A percentile compares a stretch with the other conserved stretches of the same genome.
Conservation (phyloP, 2,888 invertebrate genomes). For the Melikaiella ostensackeni region DNA sequence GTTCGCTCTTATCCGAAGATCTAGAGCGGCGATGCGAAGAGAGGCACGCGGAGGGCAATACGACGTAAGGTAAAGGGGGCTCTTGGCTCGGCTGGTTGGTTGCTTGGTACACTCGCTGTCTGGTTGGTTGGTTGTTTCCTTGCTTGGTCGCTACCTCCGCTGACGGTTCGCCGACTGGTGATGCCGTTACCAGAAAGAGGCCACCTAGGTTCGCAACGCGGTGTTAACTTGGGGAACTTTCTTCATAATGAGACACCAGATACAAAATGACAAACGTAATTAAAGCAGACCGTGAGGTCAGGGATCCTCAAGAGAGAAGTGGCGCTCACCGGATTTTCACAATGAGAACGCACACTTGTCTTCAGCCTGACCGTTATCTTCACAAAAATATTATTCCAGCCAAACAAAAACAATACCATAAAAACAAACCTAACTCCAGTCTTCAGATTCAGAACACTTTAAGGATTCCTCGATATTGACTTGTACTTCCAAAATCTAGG, state of each 20-base stretch:
- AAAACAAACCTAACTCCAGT: no score
- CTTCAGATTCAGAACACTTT: no score
- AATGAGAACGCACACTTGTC: slow-evolving; percentile 56
- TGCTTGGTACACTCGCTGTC: slow-evolving; percentile 42
- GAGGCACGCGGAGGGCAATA: slow-evolving; percentile 74
- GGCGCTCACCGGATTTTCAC: slow-evolving; percentile 52
- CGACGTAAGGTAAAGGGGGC: slow-evolving; percentile 70
- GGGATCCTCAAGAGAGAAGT: slow-evolving; percentile 55
- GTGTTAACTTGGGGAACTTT: slow-evolving; percentile 67
- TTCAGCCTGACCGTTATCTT: slow-evolving; percentile 5
- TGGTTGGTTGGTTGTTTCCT: slow-evolving; percentile 46
- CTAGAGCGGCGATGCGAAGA: slow-evolving; percentile 77
- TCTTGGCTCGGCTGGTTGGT: slow-evolving; percentile 59
- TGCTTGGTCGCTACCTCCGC: slow-evolving; percentile 58
- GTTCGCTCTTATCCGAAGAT: slow-evolving; percentile 77
- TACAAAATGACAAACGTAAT: slow-evolving; percentile 73
- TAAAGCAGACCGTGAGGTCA: slow-evolving; percentile 69
- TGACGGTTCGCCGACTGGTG: slow-evolving; percentile 65
- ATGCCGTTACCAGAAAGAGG: slow-evolving; percentile 74
- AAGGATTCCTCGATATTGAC: no score
- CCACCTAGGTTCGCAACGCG: slow-evolving; percentile 70
- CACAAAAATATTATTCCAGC: neutral
- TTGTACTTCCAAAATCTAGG: no score
- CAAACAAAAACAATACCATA: no score
- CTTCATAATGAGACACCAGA: slow-evolving; percentile 71